Percentiles rank a stretch among this genome's conserved stretches.
phyloP scores from a whole-genome alignment of 2,797 vertebrate genomes.

The Vespertilio murinus region DNA sequence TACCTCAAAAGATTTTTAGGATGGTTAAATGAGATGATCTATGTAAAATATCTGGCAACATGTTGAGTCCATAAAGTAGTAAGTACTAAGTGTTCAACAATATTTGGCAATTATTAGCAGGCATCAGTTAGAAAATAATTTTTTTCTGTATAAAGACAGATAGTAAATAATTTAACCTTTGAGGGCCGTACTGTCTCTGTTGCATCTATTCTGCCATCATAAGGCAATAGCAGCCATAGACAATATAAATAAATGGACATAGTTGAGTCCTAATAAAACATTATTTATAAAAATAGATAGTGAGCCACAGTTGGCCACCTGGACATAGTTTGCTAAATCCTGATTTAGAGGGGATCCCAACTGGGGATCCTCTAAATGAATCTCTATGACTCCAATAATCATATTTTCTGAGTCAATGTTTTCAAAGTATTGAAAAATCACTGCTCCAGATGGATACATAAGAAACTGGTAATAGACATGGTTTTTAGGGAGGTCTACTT shows the following conservation, averaged over 20 bases:
- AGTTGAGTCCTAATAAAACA: background rate
- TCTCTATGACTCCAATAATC: background rate
- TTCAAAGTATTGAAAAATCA: background rate
- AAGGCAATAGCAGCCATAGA: background rate
- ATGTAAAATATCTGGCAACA: constrained; percentile 19
- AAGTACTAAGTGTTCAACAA: background rate
- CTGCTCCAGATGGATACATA: background rate
- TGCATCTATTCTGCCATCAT: background rate
- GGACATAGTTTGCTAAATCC: background rate
- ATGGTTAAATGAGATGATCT: background rate
- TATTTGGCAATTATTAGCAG: background rate
- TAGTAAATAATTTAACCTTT: constrained; percentile 8
- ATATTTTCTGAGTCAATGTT: background rate
- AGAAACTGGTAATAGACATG: background rate
- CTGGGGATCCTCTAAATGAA: background rate
- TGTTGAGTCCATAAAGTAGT: constrained; percentile 7
- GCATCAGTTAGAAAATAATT: background rate
- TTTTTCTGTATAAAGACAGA: background rate
- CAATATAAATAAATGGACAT: background rate
- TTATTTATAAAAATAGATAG: background rate
- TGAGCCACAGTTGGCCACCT: background rate
- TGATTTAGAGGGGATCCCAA: background rate
- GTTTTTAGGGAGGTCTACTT: background rate
- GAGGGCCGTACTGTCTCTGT: background rate
- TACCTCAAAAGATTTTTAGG: background rate